Evolutionary conservation across 2,888 invertebrate genomes (phyloP).

Genomic region (Netelia inedita): DNA sequence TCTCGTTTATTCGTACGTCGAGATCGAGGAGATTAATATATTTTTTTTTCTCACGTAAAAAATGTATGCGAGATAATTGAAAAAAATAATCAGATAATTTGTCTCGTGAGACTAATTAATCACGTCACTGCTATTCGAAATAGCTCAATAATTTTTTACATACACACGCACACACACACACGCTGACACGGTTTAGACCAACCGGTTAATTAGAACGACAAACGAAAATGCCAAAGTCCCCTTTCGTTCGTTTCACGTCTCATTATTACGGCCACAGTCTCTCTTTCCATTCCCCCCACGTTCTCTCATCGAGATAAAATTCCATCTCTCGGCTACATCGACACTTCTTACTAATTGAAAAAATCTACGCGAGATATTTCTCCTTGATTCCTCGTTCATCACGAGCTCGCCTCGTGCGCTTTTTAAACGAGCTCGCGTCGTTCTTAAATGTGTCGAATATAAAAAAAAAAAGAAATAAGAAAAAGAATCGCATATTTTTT

Average conservation of each 20-base stretch:
- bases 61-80: slow-evolving; percentile 17
- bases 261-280: slow-evolving; percentile 21
- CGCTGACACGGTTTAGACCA: neutral
- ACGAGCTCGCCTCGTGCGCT: slow-evolving; percentile 2
- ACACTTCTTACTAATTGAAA: slow-evolving; percentile 53
- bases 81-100: slow-evolving; percentile 31
- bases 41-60: neutral
- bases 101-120: slow-evolving; percentile 72
- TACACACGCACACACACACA: neutral
- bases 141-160: slow-evolving; percentile 32
- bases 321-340: slow-evolving; percentile 51
- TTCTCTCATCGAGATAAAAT: slow-evolving; percentile 22
- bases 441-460: neutral
- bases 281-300: neutral
- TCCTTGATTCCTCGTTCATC: slow-evolving; percentile 8
- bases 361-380: slow-evolving; percentile 52
- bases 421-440: slow-evolving; percentile 19
- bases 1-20: slow-evolving; percentile 17
- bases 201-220: slow-evolving; percentile 68
- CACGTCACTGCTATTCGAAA: slow-evolving; percentile 65
- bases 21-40: slow-evolving; percentile 4
- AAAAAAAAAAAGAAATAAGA: neutral
- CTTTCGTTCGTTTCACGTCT: slow-evolving; percentile 22
- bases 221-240: slow-evolving; percentile 49
- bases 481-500: neutral